Base-by-base conservation (phyloP, 2,113 vertebrate genomes). In the Bos javanicus region DNA sequence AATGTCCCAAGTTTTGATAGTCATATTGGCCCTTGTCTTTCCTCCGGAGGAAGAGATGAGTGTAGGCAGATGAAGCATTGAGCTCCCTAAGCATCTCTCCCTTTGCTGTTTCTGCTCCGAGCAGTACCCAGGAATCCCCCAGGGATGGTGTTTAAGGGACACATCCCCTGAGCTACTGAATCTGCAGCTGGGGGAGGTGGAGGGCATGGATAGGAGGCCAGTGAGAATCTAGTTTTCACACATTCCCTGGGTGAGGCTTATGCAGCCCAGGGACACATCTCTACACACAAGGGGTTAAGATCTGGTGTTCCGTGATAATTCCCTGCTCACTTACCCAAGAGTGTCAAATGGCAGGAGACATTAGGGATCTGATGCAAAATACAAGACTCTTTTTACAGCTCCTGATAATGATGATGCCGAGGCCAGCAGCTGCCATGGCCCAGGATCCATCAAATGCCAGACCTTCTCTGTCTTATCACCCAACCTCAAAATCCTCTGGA, bases 1-100 rank as follows among this genome's bases (percentile, higher is more conserved):
- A 76, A 5, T 2, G 11, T 50, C 33, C 64, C 46, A 43, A 30
- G 25, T 25, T 64, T 90, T 56, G 43, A 43, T 3, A 25, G 25
- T n/a, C 62, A 25, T 16, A 15, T 0, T 12, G 11, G 23, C 8
- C 0, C 14, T 23, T 2, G 6, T 25, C 16, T 6, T 56, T 43
- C 33, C 50, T 59, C 9, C 0, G 9, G 30, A 39, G 17, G n/a
- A 83, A n/a, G 60, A 28, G 43, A 7, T 36, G 30, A 4, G 46
- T 2, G 0, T 3, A 25, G 48, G 26, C 9, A 25, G 59, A 46
- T 7, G 36, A 57, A 25, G 2, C 25, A 7, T 4, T 9, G 48
- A 2, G 2, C 21, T 13, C 2, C 5, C 1, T 0, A 36, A 62
- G 46, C 15, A 5, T 12, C 71, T 43, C 15, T 50, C 12, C 15